phyloP scores from a whole-genome alignment of 2,113 vertebrate genomes.

The Clarias macrocephalus region DNA sequence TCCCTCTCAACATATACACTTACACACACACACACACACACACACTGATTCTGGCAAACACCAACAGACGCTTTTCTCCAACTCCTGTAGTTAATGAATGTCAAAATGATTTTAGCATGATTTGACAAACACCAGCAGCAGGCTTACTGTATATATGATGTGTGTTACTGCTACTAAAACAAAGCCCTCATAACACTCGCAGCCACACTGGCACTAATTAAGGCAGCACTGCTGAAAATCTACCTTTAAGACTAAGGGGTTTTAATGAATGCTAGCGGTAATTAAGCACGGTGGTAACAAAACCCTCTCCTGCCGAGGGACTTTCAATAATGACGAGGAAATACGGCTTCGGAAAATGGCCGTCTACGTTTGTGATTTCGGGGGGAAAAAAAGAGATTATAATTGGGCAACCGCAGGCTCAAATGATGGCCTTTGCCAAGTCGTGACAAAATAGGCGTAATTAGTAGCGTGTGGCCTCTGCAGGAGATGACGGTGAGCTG shows the following conservation, averaged over 20 bases:
- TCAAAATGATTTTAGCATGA: constrained; percentile 7
- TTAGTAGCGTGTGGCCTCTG: constrained; percentile 56
- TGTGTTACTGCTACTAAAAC: constrained; percentile 21
- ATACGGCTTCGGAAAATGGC: constrained; percentile 50
- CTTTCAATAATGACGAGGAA: constrained; percentile 57
- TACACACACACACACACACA: constrained; percentile 27
- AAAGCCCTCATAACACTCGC: neutral
- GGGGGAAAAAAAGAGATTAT: constrained; percentile 55
- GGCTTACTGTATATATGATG: constrained; percentile 7
- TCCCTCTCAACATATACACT: neutral
- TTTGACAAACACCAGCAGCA: neutral
- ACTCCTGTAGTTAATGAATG: constrained; percentile 21
- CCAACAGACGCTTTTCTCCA: constrained; percentile 18
- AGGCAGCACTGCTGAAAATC: constrained; percentile 59
- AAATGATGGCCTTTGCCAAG: constrained; percentile 60
- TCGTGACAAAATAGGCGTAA: constrained; percentile 60
- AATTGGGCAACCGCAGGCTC: constrained; percentile 60
- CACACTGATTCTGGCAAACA: constrained; percentile 1
- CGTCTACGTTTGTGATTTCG: constrained; percentile 56
- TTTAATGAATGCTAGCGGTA: constrained; percentile 54
- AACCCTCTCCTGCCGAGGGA: constrained; percentile 47
- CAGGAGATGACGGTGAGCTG: constrained; percentile 49
- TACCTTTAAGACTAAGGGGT: constrained; percentile 59
- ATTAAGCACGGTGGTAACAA: constrained; percentile 53
- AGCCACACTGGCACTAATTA: constrained; percentile 52